Percentiles rank a stretch among this genome's conserved stretches.
These are phyloP conservation scores for Pharmacophagus antenor DNA, from an alignment of 2,888 invertebrate species.

Conservation along the genomic window DNA sequence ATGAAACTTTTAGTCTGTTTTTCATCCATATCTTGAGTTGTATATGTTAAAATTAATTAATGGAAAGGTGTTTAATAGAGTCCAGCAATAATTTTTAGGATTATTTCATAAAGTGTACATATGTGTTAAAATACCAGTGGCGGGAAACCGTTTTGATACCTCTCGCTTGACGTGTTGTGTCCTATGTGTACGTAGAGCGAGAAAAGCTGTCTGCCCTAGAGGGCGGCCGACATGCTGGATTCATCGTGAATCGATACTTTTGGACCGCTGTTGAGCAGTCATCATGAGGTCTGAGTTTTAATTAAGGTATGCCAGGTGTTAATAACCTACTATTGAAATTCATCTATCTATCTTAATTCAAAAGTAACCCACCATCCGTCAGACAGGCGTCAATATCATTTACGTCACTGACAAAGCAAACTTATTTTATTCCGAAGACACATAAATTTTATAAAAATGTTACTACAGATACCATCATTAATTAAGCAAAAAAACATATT, in stretches of 20 bases:
- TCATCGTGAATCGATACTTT: conserved; percentile 79
- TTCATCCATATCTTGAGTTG: conserved; percentile 53
- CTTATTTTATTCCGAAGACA: not conserved
- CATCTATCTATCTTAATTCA: conserved; percentile 13
- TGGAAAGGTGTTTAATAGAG: conserved; percentile 42
- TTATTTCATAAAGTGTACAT: conserved; percentile 43
- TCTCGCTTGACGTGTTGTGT: conserved; percentile 79
- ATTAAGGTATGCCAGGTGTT: conserved; percentile 73
- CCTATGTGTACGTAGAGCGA: conserved; percentile 77
- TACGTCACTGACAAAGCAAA: conserved; percentile 16
- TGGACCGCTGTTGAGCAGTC: conserved; percentile 73
- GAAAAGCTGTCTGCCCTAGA: conserved; percentile 76
- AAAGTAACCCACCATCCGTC: not conserved
- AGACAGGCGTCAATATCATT: conserved; percentile 17
- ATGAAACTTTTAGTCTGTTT: conserved; percentile 72
- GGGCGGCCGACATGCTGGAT: conserved; percentile 80
- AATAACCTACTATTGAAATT: conserved; percentile 49
- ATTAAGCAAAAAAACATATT: too few species aligned
- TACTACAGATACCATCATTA: too few species aligned
- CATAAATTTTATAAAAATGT: not conserved
- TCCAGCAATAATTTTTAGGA: conserved; percentile 34
- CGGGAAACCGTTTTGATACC: conserved; percentile 80
- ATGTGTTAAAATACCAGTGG: conserved; percentile 74
- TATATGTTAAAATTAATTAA: conserved; percentile 39
- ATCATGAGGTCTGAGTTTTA: conserved; percentile 74